Evolutionary conservation across 2,797 vertebrate genomes (phyloP), one percentile per base, ranked within the genome.

Genomic region (Tachyglossus aculeatus): DNA sequence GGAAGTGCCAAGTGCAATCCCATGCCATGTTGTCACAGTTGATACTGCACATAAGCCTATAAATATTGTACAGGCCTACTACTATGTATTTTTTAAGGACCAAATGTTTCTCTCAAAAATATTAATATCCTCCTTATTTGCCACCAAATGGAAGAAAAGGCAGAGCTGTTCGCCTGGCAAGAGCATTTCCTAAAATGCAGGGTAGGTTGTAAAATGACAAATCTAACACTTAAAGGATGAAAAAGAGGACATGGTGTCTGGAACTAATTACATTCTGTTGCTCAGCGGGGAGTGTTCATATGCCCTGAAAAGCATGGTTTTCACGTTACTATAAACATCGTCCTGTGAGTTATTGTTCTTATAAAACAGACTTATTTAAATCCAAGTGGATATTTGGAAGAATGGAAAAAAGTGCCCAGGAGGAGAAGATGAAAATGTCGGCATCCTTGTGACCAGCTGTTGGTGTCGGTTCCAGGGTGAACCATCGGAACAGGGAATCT

Each of bases 271-370:
- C 5, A 41, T 55, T 25, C 19, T 51, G 31, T 32, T 53, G 6
- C n/a, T 50, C 18, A 21, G 8, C 4, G 39, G 34, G 31, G 11
- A 48, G 3, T 55, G 5, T 40, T 56, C 54, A 3, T 68, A 22
- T 53, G 21, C 54, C 39, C 19, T 59, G 13, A 18, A 65, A 78
- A 36, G 2, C 36, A 2, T 43, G 21, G 9, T 19, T 75, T 53
- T 77, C 56, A 43, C 7, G 53, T 44, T 33, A 56, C 3, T 65
- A 21, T 57, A 67, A 77, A 50, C 62, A 67, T 38, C 21, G 43
- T 52, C 59, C 60, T 33, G 33, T 52, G 71, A 11, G 9, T 45
- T 63, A 55, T 53, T 72, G 4, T 70, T 78, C 48, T 41, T 69
- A 53, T 29, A 45, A 67, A 61, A 47, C 7, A 3, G 6, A 2